A percentile compares a stretch with the other conserved stretches of the same genome.
phyloP scores from a whole-genome alignment of 2,797 vertebrate genomes.

The Neosilurus mollespiculum region DNA sequence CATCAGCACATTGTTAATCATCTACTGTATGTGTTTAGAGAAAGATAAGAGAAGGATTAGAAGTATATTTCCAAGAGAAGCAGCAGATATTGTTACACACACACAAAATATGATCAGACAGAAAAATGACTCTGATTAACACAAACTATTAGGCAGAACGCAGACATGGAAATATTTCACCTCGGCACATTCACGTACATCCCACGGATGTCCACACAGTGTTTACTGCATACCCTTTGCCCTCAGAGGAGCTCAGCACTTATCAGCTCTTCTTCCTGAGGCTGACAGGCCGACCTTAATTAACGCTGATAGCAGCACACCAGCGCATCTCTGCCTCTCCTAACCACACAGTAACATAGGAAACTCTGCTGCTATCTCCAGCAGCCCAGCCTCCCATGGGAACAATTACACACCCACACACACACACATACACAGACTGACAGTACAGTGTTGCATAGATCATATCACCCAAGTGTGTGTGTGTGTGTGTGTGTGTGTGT shows the following conservation, averaged over 20 bases:
- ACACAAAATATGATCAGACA: background rate
- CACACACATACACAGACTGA: slow-evolving; percentile 19
- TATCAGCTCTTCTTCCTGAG: slow-evolving; percentile 55
- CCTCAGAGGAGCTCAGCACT: slow-evolving; percentile 41
- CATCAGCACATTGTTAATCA: background rate
- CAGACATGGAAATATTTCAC: background rate
- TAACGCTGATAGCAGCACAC: slow-evolving; percentile 53
- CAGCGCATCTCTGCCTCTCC: slow-evolving; percentile 45
- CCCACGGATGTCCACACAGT: background rate
- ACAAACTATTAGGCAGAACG: background rate
- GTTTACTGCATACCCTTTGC: slow-evolving; percentile 13
- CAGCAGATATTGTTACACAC: background rate
- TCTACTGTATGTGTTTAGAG: background rate
- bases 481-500: background rate
- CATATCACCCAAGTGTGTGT: slow-evolving; percentile 26
- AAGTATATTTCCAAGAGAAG: background rate
- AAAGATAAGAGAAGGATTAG: too few species aligned
- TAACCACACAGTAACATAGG: slow-evolving; percentile 33
- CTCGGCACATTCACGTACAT: slow-evolving; percentile 4
- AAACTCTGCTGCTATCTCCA: slow-evolving; percentile 38
- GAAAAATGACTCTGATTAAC: background rate
- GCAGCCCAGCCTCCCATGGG: slow-evolving; percentile 34
- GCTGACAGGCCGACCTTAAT: slow-evolving; percentile 59
- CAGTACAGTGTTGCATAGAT: slow-evolving; percentile 40
- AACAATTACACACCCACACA: slow-evolving; percentile 40